Evolutionary conservation across 2,888 invertebrate species (phyloP).

Genomic region (Melanargia galathea): DNA sequence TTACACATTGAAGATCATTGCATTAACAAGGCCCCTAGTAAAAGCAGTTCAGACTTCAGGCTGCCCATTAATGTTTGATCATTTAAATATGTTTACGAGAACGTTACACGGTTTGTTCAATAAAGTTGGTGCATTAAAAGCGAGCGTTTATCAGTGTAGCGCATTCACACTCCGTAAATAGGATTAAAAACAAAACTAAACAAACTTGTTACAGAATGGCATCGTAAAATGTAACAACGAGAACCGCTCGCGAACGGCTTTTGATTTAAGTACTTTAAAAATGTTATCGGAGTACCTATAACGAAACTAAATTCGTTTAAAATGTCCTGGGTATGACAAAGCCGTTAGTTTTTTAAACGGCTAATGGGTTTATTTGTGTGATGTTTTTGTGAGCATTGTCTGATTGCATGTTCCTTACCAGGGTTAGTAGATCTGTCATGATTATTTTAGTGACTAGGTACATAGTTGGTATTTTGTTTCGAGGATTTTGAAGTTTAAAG

Average conservation of each 20-base stretch:
- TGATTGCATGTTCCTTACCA: too few relatives aligned
- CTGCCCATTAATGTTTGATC: constrained; percentile 32
- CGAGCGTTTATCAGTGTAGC: constrained; percentile 40
- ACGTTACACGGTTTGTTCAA: constrained; percentile 37
- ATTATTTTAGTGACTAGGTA: too few relatives aligned
- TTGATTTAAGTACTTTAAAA: constrained; percentile 56
- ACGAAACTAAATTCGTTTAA: constrained; percentile 32
- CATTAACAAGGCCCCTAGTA: constrained; percentile 21
- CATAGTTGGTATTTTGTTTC: too few relatives aligned
- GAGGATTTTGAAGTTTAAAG: too few relatives aligned
- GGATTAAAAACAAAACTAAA: constrained; percentile 52
- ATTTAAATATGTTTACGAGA: constrained; percentile 39
- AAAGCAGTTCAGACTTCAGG: constrained; percentile 25
- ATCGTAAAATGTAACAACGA: constrained; percentile 49
- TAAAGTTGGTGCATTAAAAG: constrained; percentile 40
- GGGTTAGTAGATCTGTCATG: too few relatives aligned
- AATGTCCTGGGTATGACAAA: constrained; percentile 27
- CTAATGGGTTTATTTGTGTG: constrained; percentile 8
- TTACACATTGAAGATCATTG: constrained; percentile 17
- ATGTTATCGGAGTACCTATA: constrained; percentile 52
- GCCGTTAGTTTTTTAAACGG: constrained; percentile 16
- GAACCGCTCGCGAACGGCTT: constrained; percentile 48
- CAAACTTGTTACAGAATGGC: constrained; percentile 48
- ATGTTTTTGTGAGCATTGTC: neutral
- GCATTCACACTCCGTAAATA: constrained; percentile 46